Evolutionary conservation across 2,113 vertebrate species (phyloP).

Genomic region (Chrysemys picta): DNA sequence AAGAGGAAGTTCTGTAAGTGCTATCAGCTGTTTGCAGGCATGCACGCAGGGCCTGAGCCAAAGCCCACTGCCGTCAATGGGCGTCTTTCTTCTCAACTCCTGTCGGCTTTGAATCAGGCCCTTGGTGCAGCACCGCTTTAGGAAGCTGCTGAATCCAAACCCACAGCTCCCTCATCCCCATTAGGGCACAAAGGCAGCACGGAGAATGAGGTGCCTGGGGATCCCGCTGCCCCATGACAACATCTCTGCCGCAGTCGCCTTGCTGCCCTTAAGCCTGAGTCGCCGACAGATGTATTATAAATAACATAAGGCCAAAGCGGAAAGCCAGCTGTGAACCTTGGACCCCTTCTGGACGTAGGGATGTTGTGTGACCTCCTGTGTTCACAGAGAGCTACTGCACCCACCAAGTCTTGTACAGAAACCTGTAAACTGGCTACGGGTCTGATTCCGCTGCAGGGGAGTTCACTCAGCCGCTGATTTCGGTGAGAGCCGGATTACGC

Average conservation of each 20-base stretch:
- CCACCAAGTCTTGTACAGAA: background rate
- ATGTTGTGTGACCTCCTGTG: background rate
- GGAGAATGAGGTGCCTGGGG: background rate
- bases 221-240: background rate
- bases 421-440: background rate
- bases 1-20: background rate
- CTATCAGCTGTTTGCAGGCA: background rate
- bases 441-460: background rate
- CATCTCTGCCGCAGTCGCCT: background rate
- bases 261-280: background rate
- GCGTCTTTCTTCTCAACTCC: background rate
- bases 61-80: background rate
- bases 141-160: background rate
- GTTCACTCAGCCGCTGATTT: background rate
- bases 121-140: background rate
- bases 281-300: background rate
- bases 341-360: background rate
- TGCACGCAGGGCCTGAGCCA: background rate
- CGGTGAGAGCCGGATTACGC: background rate
- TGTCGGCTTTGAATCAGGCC: background rate
- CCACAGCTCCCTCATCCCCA: background rate
- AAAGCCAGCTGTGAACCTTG: background rate
- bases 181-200: background rate
- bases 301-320: background rate
- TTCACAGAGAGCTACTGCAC: background rate